A percentile compares a stretch with the other conserved stretches of the same genome.
Conservation (phyloP, 2,113 vertebrate species). For the Fulmarus glacialis region DNA sequence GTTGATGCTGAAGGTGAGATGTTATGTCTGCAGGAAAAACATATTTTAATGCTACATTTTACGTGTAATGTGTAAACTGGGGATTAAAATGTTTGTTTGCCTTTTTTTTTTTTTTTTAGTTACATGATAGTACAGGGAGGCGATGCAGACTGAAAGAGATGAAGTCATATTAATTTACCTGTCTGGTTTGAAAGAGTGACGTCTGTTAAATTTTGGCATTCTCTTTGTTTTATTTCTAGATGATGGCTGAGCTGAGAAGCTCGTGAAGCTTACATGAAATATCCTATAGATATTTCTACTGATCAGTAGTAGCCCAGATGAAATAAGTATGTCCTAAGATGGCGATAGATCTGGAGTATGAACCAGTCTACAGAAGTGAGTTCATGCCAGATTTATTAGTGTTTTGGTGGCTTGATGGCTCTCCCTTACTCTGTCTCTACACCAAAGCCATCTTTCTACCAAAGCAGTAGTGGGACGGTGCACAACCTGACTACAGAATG, state of each 20-base stretch:
- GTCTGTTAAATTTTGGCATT: neutral
- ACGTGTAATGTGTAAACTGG: neutral
- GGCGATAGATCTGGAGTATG: neutral
- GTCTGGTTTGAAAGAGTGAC: neutral
- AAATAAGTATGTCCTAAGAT: neutral
- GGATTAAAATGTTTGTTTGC: neutral
- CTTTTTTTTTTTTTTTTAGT: neutral
- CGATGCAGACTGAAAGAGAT: neutral
- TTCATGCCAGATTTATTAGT: neutral
- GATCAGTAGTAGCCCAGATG: neutral
- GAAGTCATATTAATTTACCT: neutral
- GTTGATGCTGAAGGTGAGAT: neutral
- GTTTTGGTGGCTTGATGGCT: slow-evolving; percentile 57
- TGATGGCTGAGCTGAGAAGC: neutral
- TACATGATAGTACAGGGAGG: neutral
- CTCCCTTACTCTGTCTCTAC: slow-evolving; percentile 15
- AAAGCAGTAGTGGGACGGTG: slow-evolving; percentile 54
- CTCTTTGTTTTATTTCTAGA: slow-evolving; percentile 24
- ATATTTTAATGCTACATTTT: neutral
- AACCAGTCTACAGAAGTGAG: neutral
- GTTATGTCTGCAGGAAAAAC: neutral
- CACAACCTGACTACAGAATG: slow-evolving; percentile 61
- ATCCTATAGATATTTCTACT: neutral
- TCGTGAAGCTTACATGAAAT: neutral
- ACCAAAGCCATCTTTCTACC: slow-evolving; percentile 63